Base-by-base conservation (phyloP, 2,888 invertebrate species). In the Pycnomerus fuliginosus region DNA sequence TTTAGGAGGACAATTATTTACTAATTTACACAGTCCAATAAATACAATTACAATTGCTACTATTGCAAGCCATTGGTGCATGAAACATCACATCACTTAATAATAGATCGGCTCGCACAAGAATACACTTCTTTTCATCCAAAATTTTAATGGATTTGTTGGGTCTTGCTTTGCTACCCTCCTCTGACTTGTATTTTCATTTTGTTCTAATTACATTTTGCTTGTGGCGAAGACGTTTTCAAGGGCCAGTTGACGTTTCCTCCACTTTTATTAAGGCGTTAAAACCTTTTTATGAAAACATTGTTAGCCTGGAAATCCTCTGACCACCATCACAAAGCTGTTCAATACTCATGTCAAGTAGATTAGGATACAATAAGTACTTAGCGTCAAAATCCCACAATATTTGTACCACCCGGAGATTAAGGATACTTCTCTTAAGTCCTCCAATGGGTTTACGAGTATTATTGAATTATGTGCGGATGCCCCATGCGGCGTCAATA, bases 1-100 rank as follows among this genome's bases (percentile, higher is more conserved):
- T 68, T 70, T 68, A 68, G 67, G 60, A 56, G 55, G 64, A 67
- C 68, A 69, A 67, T 70, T 69, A 70, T 70, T 70, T 70, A 67
- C 64, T 69, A 64, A 70, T 70, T 70, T 68, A 58, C 67, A 71
- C 71, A 70, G 65, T 69, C 62, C 69, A 67, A 68, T 70, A 71
- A 70, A 68, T 69, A 67, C 69, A 64, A 67, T 70, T 69, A 66
- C 69, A 65, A 68, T 68, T 65, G 62, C 57, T 53, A 52, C 58
- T 56, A 69, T 70, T 65, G 62, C 60, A 52, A 58, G 23, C 45
- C 65, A 60, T 38, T 60, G 55, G 56, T 58, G 60, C 65, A 62
- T 59, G 56, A 52, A 61, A 62, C 44, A 44, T 48, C 45, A 56
- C 55, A 51, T 57, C 48, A 29, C 17, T 22, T 29, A 23, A 55